These are phyloP conservation scores for Neodontobutis hainanensis DNA, from an alignment of 2,113 vertebrate genomes.

Conservation along the genomic window DNA sequence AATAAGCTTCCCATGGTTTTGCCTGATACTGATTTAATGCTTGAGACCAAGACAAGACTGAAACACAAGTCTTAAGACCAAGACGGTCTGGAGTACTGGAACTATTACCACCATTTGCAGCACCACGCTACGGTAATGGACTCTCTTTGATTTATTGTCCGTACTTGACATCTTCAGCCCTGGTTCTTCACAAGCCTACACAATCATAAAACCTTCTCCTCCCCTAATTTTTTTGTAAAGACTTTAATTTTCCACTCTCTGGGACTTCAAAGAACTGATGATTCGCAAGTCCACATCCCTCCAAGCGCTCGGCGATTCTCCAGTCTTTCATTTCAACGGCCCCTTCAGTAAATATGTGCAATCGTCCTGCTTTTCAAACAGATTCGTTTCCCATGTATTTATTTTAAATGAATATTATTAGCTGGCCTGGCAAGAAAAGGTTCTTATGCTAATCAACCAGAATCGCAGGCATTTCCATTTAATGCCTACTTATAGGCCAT, in stretches of 20 bases:
- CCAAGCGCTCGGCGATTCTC: conserved; percentile 68
- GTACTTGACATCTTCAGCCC: conserved; percentile 54
- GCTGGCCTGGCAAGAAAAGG: conserved; percentile 80
- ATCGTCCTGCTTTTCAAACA: conserved; percentile 73
- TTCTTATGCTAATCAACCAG: conserved; percentile 81
- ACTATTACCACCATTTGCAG: conserved; percentile 10
- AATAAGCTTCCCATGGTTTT: too few species aligned
- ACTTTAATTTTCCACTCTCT: conserved; percentile 77
- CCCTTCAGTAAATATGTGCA: conserved; percentile 80
- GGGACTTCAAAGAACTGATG: conserved; percentile 74
- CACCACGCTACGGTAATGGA: conserved; percentile 37
- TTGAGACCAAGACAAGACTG: too few species aligned
- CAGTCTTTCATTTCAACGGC: conserved; percentile 71
- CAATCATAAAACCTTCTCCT: conserved; percentile 58
- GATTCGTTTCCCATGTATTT: conserved; percentile 77
- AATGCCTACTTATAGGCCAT: conserved; percentile 78
- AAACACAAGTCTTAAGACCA: neutral
- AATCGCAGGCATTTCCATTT: conserved; percentile 83
- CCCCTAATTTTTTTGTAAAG: conserved; percentile 76
- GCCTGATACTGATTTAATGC: too few species aligned
- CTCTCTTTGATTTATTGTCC: conserved; percentile 10
- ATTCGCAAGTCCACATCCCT: conserved; percentile 74
- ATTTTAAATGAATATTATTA: conserved; percentile 82
- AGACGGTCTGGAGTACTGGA: neutral
- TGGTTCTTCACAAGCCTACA: conserved; percentile 28